phyloP scores from a whole-genome alignment of 30 jellyfish, hydroid and myxozoan genomes.

The Hydractinia symbiolongicarpus region DNA sequence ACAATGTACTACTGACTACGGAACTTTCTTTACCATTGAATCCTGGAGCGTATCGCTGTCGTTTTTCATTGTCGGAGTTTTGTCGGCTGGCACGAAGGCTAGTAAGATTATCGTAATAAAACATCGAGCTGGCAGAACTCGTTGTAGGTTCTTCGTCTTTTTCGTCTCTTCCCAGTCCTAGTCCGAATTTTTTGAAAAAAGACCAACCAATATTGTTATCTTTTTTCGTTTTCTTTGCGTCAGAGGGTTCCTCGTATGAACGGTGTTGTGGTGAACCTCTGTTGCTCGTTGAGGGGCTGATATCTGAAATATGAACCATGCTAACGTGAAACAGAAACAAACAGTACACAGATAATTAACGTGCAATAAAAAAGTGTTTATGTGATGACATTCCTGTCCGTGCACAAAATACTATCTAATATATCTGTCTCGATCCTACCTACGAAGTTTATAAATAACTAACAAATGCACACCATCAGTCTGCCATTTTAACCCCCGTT shows the following conservation, averaged over 20 bases:
- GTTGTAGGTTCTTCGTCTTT: conserved; percentile 30
- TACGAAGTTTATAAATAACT: too few relatives aligned
- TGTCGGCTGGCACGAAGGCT: conserved; percentile 89
- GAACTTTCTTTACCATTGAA: neutral
- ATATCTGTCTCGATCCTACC: too few relatives aligned
- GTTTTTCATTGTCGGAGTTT: conserved; percentile 46
- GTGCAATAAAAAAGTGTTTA: too few relatives aligned
- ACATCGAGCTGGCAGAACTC: conserved; percentile 84
- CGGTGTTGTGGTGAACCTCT: conserved; percentile 52
- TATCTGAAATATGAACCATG: conserved; percentile 24
- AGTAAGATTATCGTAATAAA: conserved; percentile 84
- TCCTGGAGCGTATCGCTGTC: conserved; percentile 12
- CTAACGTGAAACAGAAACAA: too few relatives aligned
- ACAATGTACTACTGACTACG: conserved; percentile 46
- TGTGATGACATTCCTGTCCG: too few relatives aligned
- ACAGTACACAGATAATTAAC: too few relatives aligned
- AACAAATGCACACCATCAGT: too few relatives aligned
- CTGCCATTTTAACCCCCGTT: too few relatives aligned
- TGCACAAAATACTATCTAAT: too few relatives aligned
- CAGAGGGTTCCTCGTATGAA: conserved; percentile 7
- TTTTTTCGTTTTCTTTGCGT: conserved; percentile 12
- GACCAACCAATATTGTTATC: conserved; percentile 7
- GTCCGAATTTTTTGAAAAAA: conserved; percentile 10
- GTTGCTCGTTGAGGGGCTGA: conserved; percentile 39
- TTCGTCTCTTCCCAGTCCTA: conserved; percentile 2